phyloP scores from a whole-genome alignment of 2,888 invertebrate genomes.

The Tetrapedia diversipes region DNA sequence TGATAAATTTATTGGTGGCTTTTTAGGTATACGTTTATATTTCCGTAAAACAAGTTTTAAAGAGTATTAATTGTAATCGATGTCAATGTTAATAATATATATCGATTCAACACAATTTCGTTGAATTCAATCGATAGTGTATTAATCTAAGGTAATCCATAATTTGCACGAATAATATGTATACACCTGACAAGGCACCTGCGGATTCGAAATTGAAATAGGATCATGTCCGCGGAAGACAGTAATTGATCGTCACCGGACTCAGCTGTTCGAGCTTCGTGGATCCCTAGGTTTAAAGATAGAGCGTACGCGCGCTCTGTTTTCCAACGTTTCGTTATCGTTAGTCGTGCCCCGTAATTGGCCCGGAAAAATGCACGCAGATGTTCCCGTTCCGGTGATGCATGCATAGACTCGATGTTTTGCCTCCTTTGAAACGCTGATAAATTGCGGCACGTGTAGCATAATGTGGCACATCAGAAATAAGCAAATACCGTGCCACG shows the following conservation, averaged over 20 bases:
- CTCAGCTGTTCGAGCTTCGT: neutral
- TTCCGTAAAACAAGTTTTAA: too few species aligned
- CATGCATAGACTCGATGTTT: conserved; percentile 10
- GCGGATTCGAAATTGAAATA: conserved; percentile 10
- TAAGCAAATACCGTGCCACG: neutral
- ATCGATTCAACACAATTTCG: too few species aligned
- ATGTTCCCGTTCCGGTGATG: conserved; percentile 29
- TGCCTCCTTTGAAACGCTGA: conserved; percentile 12
- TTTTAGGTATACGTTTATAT: too few species aligned
- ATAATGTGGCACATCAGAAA: conserved; percentile 9
- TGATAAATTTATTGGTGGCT: too few species aligned
- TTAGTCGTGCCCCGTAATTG: conserved; percentile 27
- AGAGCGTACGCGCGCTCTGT: neutral
- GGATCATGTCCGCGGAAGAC: conserved; percentile 12
- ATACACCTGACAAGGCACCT: too few species aligned
- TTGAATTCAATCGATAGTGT: too few species aligned
- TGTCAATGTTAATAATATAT: too few species aligned
- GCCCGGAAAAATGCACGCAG: conserved; percentile 32
- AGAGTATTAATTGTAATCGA: too few species aligned
- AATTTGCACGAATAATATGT: too few species aligned
- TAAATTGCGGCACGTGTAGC: conserved; percentile 22
- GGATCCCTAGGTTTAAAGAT: conserved; percentile 15
- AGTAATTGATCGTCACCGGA: conserved; percentile 14
- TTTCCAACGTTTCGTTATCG: conserved; percentile 28
- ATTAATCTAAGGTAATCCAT: too few species aligned